Conservation (phyloP, 2,888 invertebrate genomes). For the Apamea crenata region DNA sequence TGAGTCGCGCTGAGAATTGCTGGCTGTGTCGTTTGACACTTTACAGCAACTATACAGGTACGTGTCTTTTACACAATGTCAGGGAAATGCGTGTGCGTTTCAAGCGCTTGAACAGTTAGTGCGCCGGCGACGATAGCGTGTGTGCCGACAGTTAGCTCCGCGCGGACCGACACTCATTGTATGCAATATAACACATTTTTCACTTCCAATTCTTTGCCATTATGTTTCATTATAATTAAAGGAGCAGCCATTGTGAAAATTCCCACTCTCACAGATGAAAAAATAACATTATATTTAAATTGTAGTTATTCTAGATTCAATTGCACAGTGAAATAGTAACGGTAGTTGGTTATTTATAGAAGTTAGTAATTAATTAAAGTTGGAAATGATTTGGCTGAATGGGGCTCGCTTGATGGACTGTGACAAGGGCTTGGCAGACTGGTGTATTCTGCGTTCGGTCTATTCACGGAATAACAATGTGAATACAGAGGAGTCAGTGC, state of each 20-base stretch:
- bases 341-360: slow-evolving; percentile 44
- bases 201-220: slow-evolving; percentile 74
- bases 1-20: slow-evolving; percentile 13
- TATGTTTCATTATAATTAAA: slow-evolving; percentile 80
- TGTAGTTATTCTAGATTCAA: slow-evolving; percentile 77
- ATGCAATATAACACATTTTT: slow-evolving; percentile 78
- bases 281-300: slow-evolving; percentile 80
- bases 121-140: slow-evolving; percentile 67
- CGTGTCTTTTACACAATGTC: slow-evolving; percentile 16
- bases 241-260: slow-evolving; percentile 80
- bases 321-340: slow-evolving; percentile 61
- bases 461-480: slow-evolving; percentile 56
- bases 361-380: slow-evolving; percentile 52
- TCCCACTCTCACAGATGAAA: slow-evolving; percentile 81
- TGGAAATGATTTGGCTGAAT: slow-evolving; percentile 51
- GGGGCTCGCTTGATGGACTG: slow-evolving; percentile 43
- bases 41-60: slow-evolving; percentile 1
- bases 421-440: slow-evolving; percentile 60
- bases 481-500: slow-evolving; percentile 39
- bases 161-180: slow-evolving; percentile 75
- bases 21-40: slow-evolving; percentile 20
- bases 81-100: slow-evolving; percentile 24
- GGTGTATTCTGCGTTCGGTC: slow-evolving; percentile 37
- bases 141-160: slow-evolving; percentile 69
- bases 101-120: slow-evolving; percentile 20